Percentiles rank a stretch among this genome's conserved stretches.
These are phyloP conservation scores for Therioaphis trifolii DNA, from an alignment of 2,888 invertebrate genomes.

Conservation along the genomic window DNA sequence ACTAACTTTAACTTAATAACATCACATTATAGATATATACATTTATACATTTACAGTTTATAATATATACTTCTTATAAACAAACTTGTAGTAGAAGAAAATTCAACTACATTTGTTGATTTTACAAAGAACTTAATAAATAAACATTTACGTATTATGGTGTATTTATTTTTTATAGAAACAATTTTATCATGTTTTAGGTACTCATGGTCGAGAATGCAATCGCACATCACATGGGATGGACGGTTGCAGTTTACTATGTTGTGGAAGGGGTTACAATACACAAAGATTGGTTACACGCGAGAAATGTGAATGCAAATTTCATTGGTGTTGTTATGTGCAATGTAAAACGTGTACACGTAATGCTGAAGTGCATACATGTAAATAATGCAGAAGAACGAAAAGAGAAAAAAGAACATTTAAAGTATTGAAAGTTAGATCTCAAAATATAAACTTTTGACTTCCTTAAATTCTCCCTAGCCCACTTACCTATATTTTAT, in stretches of 20 bases:
- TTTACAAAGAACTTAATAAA: too few relatives aligned
- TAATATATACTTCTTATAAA: too few relatives aligned
- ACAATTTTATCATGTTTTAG: conserved; percentile 67
- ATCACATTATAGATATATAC: too few relatives aligned
- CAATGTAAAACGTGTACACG: conserved; percentile 88
- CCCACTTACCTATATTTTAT: conserved; percentile 25
- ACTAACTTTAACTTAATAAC: too few relatives aligned
- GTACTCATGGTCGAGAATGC: conserved; percentile 79
- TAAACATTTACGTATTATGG: too few relatives aligned
- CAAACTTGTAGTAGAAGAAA: too few relatives aligned
- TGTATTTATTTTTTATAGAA: neutral
- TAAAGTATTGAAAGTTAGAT: conserved; percentile 55
- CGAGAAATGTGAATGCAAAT: conserved; percentile 91
- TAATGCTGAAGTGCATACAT: conserved; percentile 83
- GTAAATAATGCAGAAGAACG: conserved; percentile 76
- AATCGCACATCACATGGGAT: conserved; percentile 77
- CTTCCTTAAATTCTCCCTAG: conserved; percentile 31
- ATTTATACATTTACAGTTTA: too few relatives aligned
- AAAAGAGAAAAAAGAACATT: conserved; percentile 5
- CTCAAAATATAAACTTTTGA: conserved; percentile 57
- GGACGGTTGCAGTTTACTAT: conserved; percentile 79
- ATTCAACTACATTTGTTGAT: too few relatives aligned
- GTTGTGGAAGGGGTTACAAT: conserved; percentile 93
- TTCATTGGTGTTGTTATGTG: conserved; percentile 96
- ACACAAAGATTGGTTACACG: conserved; percentile 81